Evolutionary conservation across 1,140 invertebrate genomes (phyloP).

Genomic region (Bombus confusus): DNA sequence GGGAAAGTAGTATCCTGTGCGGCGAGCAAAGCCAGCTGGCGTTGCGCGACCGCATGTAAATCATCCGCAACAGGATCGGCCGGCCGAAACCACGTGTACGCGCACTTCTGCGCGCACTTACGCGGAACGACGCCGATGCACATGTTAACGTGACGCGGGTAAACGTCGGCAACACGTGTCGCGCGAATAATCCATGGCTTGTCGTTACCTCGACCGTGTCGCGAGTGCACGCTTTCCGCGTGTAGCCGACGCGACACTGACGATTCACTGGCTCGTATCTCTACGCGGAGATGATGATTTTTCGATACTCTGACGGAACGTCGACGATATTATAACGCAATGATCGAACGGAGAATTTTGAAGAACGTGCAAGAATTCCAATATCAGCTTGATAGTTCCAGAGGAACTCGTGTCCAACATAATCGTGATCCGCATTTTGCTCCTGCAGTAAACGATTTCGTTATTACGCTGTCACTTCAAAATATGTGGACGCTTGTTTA

Average conservation of each 20-base stretch:
- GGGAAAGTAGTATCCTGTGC: conserved; percentile 12
- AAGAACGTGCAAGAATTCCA: no score
- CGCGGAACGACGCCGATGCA: conserved; percentile 63
- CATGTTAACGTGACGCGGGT: conserved; percentile 65
- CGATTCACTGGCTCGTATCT: conserved; percentile 14
- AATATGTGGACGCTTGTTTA: no score
- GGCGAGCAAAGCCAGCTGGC: conserved; percentile 31
- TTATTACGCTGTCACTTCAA: no score
- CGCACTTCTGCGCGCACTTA: conserved; percentile 61
- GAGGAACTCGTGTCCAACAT: no score
- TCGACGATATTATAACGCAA: no score
- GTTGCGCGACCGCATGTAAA: conserved; percentile 61
- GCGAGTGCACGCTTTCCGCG: conserved; percentile 20
- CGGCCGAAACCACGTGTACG: conserved; percentile 59
- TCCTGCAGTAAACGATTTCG: no score
- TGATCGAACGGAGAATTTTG: no score
- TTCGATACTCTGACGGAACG: no score
- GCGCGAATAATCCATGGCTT: conserved; percentile 62
- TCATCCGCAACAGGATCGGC: conserved; percentile 61
- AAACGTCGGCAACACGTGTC: conserved; percentile 68
- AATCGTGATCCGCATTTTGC: no score
- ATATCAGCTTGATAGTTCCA: no score
- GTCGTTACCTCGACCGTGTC: conserved; percentile 57
- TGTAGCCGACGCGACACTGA: neutral
- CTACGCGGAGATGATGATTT: no score